Conservation (phyloP, 2,797 vertebrate genomes). For the Falco biarmicus region DNA sequence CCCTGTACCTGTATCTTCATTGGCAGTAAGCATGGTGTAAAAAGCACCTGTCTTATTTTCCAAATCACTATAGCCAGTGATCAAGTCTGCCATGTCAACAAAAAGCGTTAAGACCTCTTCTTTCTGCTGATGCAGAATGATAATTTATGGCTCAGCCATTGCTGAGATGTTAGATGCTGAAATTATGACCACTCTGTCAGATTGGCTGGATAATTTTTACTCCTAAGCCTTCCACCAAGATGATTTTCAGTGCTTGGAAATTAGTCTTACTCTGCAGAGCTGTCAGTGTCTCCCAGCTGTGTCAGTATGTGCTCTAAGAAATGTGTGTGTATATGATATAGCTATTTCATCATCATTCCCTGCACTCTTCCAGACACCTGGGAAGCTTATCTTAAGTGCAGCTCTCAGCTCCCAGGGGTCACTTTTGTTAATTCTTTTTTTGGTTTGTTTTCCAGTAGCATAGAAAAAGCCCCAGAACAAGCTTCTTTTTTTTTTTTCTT, state of each 20-base stretch:
- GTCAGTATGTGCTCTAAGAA: conserved; percentile 31
- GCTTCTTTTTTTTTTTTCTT: not conserved
- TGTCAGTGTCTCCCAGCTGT: conserved; percentile 38
- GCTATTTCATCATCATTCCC: conserved; percentile 41
- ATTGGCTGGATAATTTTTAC: conserved; percentile 32
- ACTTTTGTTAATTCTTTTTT: conserved; percentile 8
- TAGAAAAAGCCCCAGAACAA: not conserved
- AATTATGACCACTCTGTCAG: conserved; percentile 38
- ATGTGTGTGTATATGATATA: not conserved
- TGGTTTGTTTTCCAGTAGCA: not conserved
- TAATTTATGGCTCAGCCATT: not conserved
- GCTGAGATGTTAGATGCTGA: not conserved
- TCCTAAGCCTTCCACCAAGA: conserved; percentile 2
- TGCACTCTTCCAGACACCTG: not conserved
- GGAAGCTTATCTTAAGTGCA: conserved; percentile 37
- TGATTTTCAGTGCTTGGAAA: conserved; percentile 26
- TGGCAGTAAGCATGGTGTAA: not conserved
- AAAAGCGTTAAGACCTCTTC: not conserved
- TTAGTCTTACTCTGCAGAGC: conserved; percentile 46
- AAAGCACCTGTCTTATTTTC: not conserved
- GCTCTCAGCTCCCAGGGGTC: conserved; percentile 2
- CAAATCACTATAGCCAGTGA: not conserved
- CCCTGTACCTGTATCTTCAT: not conserved
- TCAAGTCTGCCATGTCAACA: not conserved
- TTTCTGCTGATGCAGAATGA: not conserved